Conservation (phyloP, 1,140 invertebrate species). For the Brachionus manjavacas region DNA sequence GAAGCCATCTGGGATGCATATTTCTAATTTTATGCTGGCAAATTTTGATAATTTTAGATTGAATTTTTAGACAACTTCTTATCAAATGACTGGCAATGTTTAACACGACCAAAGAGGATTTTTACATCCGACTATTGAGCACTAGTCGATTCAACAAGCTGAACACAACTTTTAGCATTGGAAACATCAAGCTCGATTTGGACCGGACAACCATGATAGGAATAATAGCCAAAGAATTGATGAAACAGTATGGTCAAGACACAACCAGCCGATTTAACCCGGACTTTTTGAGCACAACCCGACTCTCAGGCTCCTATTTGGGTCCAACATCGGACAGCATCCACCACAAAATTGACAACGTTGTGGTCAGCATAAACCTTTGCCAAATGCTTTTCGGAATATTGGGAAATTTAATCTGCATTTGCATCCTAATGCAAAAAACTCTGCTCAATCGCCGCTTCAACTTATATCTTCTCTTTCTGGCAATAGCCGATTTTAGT, state of each 20-base stretch:
- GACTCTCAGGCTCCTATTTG: background rate
- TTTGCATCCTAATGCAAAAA: conserved; percentile 34
- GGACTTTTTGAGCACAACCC: background rate
- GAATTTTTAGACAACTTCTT: background rate
- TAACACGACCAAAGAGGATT: background rate
- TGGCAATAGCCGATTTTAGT: conserved; percentile 29
- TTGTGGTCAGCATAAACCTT: conserved; percentile 3
- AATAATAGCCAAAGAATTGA: background rate
- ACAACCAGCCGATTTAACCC: background rate
- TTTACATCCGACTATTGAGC: background rate
- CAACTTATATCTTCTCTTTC: background rate
- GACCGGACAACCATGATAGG: background rate
- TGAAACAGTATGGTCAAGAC: background rate
- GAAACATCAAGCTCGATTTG: background rate
- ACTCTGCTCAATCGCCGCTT: conserved; percentile 13
- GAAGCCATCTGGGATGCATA: background rate
- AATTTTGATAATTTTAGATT: background rate
- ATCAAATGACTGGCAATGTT: background rate
- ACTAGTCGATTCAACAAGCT: background rate
- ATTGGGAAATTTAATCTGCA: conserved; percentile 31
- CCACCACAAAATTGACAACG: background rate
- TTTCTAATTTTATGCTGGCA: background rate
- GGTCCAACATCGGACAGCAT: background rate
- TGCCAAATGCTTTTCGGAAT: conserved; percentile 13
- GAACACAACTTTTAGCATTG: background rate